A percentile compares a stretch with the other conserved stretches of the same genome.
These are phyloP conservation scores for Baryphthengus martii DNA, from an alignment of 2,113 vertebrate genomes.

Conservation along the genomic window DNA sequence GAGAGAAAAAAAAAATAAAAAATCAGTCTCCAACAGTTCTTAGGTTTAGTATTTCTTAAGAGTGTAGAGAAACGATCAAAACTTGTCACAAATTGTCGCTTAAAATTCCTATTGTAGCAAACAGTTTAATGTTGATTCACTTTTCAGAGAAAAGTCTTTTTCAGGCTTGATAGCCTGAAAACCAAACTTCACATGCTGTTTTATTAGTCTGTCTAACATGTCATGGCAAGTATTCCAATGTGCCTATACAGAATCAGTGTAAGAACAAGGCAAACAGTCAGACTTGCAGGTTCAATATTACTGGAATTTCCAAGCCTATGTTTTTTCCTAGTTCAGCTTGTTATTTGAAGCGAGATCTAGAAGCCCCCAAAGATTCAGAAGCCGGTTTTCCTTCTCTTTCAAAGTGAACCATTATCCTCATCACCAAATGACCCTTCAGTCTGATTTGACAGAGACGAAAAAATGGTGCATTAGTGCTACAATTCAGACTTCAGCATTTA, in stretches of 20 bases:
- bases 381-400: conserved; percentile 14
- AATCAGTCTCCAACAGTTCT: neutral
- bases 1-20: conserved; percentile 46
- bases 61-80: conserved; percentile 9
- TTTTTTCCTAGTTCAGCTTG: neutral
- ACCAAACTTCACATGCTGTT: neutral
- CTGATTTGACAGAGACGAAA: conserved; percentile 24
- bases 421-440: conserved; percentile 36
- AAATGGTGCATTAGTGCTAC: conserved; percentile 37
- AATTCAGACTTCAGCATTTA: conserved; percentile 53
- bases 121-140: neutral
- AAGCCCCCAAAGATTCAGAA: conserved; percentile 7
- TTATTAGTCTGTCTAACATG: neutral
- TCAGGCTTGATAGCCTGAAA: neutral
- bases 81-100: neutral
- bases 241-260: neutral
- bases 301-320: neutral
- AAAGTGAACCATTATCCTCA: conserved; percentile 51
- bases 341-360: conserved; percentile 12
- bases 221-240: neutral
- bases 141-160: neutral
- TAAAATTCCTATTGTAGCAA: neutral
- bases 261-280: neutral
- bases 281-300: neutral
- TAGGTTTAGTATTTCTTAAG: conserved; percentile 35